Conservation (phyloP, 2,888 invertebrate species). For the Cantharis rustica region DNA sequence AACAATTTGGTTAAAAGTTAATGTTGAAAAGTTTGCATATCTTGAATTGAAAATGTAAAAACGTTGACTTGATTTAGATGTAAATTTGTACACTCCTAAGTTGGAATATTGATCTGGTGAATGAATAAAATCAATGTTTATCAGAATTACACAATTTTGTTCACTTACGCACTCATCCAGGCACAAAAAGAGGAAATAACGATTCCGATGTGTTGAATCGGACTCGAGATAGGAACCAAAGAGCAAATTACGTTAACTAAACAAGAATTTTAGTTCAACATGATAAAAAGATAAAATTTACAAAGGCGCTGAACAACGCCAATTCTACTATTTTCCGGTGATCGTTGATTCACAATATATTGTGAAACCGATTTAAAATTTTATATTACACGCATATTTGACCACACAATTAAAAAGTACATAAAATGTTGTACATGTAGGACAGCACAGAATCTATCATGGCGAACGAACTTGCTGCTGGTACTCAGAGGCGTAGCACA, state of each 20-base stretch:
- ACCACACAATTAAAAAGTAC: not conserved
- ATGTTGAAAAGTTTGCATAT: conserved; percentile 2
- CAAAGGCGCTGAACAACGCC: not conserved
- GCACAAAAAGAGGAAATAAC: not conserved
- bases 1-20: not conserved
- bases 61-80: conserved; percentile 18
- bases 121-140: conserved; percentile 37
- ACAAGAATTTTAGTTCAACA: not conserved
- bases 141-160: conserved; percentile 4
- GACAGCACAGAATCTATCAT: not conserved
- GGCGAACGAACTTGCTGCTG: conserved; percentile 7
- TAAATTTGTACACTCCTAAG: conserved; percentile 33
- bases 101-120: conserved; percentile 36
- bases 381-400: not conserved
- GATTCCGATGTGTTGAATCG: not conserved
- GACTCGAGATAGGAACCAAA: not conserved
- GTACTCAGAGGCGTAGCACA: conserved; percentile 15
- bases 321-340: not conserved
- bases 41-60: not conserved
- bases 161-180: not conserved
- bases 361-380: not conserved
- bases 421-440: not conserved
- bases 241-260: not conserved
- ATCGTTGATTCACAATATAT: not conserved
- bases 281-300: not conserved